Evolutionary conservation across 2,888 invertebrate species (phyloP).

Genomic region (Drosophila stalkeri): DNA sequence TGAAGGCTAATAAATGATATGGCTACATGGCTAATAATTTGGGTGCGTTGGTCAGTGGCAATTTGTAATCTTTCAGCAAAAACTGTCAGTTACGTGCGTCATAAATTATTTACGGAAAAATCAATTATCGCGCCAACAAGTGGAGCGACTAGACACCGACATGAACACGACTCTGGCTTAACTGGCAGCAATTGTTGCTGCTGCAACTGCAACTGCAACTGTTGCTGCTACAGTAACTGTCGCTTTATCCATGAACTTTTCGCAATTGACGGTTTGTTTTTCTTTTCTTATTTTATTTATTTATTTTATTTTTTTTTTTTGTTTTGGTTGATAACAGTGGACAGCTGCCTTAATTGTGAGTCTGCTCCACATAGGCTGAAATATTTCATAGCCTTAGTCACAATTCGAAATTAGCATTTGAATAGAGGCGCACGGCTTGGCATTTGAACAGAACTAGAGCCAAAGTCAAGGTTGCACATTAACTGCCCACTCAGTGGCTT

Average conservation of each 20-base stretch:
- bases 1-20: constrained; percentile 68
- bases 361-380: constrained; percentile 37
- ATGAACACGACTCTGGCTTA: constrained; percentile 10
- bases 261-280: constrained; percentile 41
- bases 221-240: constrained; percentile 27
- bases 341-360: constrained; percentile 55
- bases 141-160: constrained; percentile 37
- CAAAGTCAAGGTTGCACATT: constrained; percentile 68
- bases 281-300: not conserved
- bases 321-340: constrained; percentile 65
- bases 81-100: constrained; percentile 76
- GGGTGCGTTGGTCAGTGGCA: constrained; percentile 58
- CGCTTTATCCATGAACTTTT: constrained; percentile 74
- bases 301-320: not conserved
- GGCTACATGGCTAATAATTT: constrained; percentile 71
- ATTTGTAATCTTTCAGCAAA: constrained; percentile 66
- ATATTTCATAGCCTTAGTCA: constrained; percentile 30
- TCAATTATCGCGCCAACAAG: constrained; percentile 72
- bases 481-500: constrained; percentile 20
- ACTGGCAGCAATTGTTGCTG: constrained; percentile 37
- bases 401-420: constrained; percentile 1
- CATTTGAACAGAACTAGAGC: constrained; percentile 39
- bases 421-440: constrained; percentile 3
- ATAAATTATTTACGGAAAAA: constrained; percentile 80
- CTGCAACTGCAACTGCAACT: constrained; percentile 17